These are phyloP conservation scores for Palythoa heliodiscus DNA, from an alignment of 92 coral and sea anemone genomes.

Conservation along the genomic window DNA sequence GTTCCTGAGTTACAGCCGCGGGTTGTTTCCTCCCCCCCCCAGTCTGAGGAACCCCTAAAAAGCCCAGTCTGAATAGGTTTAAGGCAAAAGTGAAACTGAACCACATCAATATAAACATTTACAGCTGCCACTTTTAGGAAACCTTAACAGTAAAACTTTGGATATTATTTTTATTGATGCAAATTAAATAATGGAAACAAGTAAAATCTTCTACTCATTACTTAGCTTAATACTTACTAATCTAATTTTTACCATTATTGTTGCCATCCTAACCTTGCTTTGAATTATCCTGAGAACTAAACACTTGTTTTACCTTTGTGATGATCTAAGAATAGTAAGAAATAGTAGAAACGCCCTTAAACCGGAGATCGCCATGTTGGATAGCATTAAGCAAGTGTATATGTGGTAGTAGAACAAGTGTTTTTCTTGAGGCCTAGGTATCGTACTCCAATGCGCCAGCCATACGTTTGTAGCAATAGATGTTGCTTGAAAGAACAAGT, in stretches of 20 bases:
- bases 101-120: no score
- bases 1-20: no score
- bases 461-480: slow-evolving; percentile 36
- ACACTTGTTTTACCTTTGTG: slow-evolving; percentile 15
- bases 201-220: background rate
- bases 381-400: slow-evolving; percentile 18
- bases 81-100: no score
- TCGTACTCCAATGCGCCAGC: slow-evolving; percentile 33
- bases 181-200: no score
- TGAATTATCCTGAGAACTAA: background rate
- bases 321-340: slow-evolving; percentile 22
- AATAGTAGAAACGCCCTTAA: slow-evolving; percentile 23
- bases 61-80: no score
- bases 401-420: slow-evolving; percentile 19
- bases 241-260: background rate
- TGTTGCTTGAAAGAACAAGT: slow-evolving; percentile 8
- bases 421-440: slow-evolving; percentile 2
- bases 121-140: no score
- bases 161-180: no score
- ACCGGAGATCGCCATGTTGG: slow-evolving; percentile 25
- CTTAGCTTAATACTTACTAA: background rate
- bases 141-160: no score
- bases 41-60: no score
- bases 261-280: background rate
- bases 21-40: no score